A percentile compares a stretch with the other conserved stretches of the same genome.
Conservation (phyloP, 1,140 invertebrate genomes). For the Euwallacea similis region DNA sequence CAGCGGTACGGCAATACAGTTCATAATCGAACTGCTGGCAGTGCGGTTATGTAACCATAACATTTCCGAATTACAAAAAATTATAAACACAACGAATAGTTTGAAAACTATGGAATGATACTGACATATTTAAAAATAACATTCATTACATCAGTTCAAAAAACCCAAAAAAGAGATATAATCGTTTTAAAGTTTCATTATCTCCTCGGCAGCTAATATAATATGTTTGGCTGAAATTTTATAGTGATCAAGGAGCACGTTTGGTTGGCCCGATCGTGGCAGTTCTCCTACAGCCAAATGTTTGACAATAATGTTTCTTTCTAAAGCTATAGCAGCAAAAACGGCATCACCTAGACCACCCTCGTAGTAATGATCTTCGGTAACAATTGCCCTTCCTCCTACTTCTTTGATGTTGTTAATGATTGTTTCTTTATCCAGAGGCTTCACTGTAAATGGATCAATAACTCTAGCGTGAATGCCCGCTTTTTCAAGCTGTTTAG, state of each 20-base stretch:
- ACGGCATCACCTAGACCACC: constrained; percentile 97
- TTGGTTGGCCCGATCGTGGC: constrained; percentile 88
- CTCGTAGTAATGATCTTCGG: constrained; percentile 97
- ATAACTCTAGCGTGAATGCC: constrained; percentile 79
- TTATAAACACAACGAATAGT: too few species aligned
- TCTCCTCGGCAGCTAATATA: constrained; percentile 67
- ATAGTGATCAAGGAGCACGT: constrained; percentile 82
- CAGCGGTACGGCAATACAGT: too few species aligned
- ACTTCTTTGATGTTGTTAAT: constrained; percentile 76
- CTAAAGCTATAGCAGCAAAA: constrained; percentile 72
- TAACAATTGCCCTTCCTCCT: constrained; percentile 84
- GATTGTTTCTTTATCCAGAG: constrained; percentile 82
- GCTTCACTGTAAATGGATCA: constrained; percentile 96
- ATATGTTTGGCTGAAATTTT: constrained; percentile 86
- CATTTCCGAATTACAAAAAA: too few species aligned
- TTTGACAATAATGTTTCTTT: constrained; percentile 76
- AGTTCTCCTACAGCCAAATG: constrained; percentile 83
- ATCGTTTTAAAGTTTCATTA: constrained; percentile 60
- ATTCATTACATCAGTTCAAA: background rate
- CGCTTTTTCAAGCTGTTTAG: constrained; percentile 69
- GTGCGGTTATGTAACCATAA: too few species aligned
- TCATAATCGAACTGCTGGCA: too few species aligned
- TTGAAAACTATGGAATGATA: background rate
- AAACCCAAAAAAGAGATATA: too few species aligned
- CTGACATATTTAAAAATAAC: constrained; percentile 2